phyloP scores from a whole-genome alignment of 2,113 vertebrate species.

The Dermatemys mawii region DNA sequence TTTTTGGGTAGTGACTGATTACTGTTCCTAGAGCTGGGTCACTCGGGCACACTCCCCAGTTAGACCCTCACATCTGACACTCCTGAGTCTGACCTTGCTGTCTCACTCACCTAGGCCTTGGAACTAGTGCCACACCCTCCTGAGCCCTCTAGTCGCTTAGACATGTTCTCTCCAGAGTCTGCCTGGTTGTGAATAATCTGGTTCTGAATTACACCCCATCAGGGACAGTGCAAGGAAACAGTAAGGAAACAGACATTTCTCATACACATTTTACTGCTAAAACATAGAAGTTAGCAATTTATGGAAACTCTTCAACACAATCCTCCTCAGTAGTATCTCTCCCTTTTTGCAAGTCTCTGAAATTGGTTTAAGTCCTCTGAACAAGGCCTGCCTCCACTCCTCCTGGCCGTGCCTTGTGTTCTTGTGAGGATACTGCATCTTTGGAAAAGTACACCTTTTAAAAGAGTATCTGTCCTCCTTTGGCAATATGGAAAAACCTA shows the following conservation, averaged over 20 bases:
- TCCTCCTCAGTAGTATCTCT: background rate
- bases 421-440: background rate
- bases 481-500: background rate
- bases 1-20: background rate
- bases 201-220: background rate
- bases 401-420: background rate
- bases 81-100: background rate
- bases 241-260: background rate
- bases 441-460: background rate
- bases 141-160: background rate
- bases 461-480: background rate
- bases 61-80: background rate
- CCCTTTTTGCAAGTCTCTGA: background rate
- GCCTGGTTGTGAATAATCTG: background rate
- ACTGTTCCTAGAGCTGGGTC: background rate
- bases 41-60: background rate
- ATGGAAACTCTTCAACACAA: background rate
- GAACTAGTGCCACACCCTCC: background rate
- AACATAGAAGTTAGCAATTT: background rate
- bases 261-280: background rate
- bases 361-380: background rate
- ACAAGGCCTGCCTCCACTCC: background rate
- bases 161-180: background rate
- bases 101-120: background rate
- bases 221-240: background rate